These are phyloP conservation scores for Scaptomyza graminum DNA, from an alignment of 1,140 invertebrate genomes.

Conservation along the genomic window DNA sequence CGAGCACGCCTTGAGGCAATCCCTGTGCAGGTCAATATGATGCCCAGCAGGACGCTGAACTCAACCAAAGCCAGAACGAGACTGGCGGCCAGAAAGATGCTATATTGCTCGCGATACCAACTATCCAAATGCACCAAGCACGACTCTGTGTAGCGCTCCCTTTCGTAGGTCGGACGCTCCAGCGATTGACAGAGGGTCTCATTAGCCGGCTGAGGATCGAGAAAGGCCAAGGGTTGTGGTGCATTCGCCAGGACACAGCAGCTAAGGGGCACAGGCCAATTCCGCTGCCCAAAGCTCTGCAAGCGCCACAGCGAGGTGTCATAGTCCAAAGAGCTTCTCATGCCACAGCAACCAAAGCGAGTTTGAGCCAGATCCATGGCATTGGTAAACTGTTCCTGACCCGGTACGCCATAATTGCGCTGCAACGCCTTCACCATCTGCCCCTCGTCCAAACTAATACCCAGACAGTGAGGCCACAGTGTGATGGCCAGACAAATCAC, in stretches of 20 bases:
- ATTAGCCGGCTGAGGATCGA: slow-evolving; percentile 91
- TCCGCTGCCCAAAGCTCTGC: slow-evolving; percentile 88
- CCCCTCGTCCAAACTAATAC: slow-evolving; percentile 87
- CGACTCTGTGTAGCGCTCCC: slow-evolving; percentile 88
- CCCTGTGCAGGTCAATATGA: slow-evolving; percentile 88
- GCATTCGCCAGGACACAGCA: slow-evolving; percentile 90
- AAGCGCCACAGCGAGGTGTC: slow-evolving; percentile 92
- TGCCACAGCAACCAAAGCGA: slow-evolving; percentile 93
- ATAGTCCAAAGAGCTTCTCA: slow-evolving; percentile 91
- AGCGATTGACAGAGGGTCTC: slow-evolving; percentile 89
- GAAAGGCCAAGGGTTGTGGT: slow-evolving; percentile 86
- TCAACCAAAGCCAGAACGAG: slow-evolving; percentile 88
- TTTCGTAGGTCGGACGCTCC: slow-evolving; percentile 86
- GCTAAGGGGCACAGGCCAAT: slow-evolving; percentile 90
- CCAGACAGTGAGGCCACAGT: slow-evolving; percentile 91
- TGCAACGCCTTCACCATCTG: slow-evolving; percentile 89
- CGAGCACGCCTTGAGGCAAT: slow-evolving; percentile 74
- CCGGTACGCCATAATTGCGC: slow-evolving; percentile 90
- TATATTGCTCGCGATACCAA: slow-evolving; percentile 91
- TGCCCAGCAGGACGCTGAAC: slow-evolving; percentile 88
- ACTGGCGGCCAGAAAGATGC: slow-evolving; percentile 88
- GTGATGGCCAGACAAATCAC: slow-evolving; percentile 89
- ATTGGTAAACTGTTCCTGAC: slow-evolving; percentile 89
- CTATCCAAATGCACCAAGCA: slow-evolving; percentile 89
- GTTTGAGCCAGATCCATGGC: slow-evolving; percentile 91